These are phyloP conservation scores for Stenodema calcarata DNA, from an alignment of 2,888 invertebrate genomes.

Conservation along the genomic window DNA sequence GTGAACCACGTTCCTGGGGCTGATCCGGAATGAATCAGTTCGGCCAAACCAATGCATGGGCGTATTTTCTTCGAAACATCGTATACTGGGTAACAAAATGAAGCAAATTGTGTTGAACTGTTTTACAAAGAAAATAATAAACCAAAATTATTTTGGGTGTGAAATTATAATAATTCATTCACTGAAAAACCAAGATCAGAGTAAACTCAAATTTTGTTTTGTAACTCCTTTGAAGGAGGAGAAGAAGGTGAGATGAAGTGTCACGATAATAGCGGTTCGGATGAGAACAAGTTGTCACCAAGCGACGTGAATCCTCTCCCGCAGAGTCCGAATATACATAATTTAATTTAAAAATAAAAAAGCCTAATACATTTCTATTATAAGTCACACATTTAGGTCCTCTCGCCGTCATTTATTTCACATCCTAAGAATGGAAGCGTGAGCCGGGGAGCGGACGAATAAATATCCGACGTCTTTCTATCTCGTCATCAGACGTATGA, in stretches of 20 bases:
- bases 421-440: neutral
- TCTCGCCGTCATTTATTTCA: neutral
- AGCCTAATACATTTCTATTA: neutral
- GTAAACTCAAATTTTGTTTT: neutral
- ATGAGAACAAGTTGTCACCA: neutral
- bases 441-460: neutral
- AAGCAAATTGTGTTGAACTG: no score
- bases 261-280: neutral
- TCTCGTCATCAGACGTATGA: neutral
- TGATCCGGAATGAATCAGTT: no score
- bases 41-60: no score
- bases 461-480: neutral
- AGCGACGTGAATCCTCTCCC: neutral
- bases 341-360: neutral
- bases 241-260: neutral
- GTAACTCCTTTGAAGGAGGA: neutral
- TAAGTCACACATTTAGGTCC: neutral
- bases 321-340: neutral
- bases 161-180: no score
- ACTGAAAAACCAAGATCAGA: no score
- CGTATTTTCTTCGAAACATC: no score
- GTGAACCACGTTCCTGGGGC: no score
- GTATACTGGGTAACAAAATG: no score
- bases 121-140: no score
- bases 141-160: no score